These are phyloP conservation scores for Palloptera scutellata DNA, from an alignment of 2,888 invertebrate genomes.

Conservation along the genomic window DNA sequence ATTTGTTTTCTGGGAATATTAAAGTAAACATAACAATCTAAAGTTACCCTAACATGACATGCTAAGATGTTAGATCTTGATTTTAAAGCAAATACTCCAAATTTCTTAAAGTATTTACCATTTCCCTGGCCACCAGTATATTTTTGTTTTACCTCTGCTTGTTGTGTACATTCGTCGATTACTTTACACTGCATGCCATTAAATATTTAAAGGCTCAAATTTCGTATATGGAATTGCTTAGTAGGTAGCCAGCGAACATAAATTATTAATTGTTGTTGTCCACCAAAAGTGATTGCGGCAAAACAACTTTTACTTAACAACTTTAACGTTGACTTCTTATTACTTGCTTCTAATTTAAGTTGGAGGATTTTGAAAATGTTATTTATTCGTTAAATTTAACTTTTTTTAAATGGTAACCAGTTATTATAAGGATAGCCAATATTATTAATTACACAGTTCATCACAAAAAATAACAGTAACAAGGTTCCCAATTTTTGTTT, in stretches of 20 bases:
- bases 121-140: background rate
- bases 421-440: too few species aligned
- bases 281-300: constrained; percentile 10
- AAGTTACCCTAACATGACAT: too few species aligned
- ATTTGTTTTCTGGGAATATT: too few species aligned
- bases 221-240: background rate
- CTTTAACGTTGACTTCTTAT: background rate
- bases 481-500: background rate
- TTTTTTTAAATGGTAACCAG: too few species aligned
- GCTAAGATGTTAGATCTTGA: too few species aligned
- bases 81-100: too few species aligned
- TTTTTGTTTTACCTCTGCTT: constrained; percentile 1
- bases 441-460: background rate
- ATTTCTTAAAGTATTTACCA: too few species aligned
- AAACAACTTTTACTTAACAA: constrained; percentile 30
- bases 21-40: too few species aligned
- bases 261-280: constrained; percentile 22
- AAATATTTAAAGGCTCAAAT: background rate
- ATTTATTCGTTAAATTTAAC: too few species aligned
- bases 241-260: constrained; percentile 1
- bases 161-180: background rate
- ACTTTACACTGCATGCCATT: background rate
- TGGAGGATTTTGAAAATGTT: too few species aligned
- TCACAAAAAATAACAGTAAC: background rate
- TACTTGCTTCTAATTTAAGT: too few species aligned